phyloP scores from a whole-genome alignment of 30 jellyfish, hydroid and myxozoan species.

The Clytia hemisphaerica region DNA sequence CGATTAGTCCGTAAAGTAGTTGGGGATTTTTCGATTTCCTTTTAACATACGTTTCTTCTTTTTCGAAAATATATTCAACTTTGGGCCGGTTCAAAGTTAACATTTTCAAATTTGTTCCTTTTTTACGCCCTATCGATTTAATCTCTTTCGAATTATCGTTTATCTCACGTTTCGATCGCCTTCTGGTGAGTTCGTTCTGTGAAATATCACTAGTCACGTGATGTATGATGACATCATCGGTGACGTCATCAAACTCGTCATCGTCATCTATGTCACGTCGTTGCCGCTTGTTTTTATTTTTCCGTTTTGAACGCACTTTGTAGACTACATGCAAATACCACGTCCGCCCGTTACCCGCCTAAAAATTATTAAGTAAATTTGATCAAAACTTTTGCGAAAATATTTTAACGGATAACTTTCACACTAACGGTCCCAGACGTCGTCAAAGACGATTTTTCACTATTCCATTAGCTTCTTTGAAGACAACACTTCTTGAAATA shows the following conservation, averaged over 20 bases:
- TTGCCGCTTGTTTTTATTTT: conserved; percentile 61
- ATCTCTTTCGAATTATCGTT: conserved; percentile 21
- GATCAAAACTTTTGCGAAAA: not conserved
- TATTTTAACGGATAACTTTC: not conserved
- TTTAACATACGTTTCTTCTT: not conserved
- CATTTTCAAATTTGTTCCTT: conserved; percentile 84
- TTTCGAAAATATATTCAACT: not conserved
- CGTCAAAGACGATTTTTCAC: not conserved
- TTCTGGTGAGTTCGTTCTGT: conserved; percentile 9
- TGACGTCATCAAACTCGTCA: not conserved
- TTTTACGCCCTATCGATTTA: conserved; percentile 46
- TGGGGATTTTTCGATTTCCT: no score
- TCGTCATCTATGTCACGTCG: no score
- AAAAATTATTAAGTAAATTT: not conserved
- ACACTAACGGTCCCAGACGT: not conserved
- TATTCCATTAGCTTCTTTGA: not conserved
- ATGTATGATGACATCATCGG: not conserved
- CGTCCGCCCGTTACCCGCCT: conserved; percentile 86
- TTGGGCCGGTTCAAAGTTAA: conserved; percentile 9
- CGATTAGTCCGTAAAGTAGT: no score
- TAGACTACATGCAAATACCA: conserved; percentile 92
- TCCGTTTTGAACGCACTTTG: conserved; percentile 64
- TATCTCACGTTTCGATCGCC: conserved; percentile 1
- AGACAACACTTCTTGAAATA: no score
- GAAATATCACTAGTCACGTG: conserved; percentile 37